A percentile compares a stretch with the other conserved stretches of the same genome.
Evolutionary conservation across 2,113 vertebrate genomes (phyloP).

Genomic region (Piprites chloris): DNA sequence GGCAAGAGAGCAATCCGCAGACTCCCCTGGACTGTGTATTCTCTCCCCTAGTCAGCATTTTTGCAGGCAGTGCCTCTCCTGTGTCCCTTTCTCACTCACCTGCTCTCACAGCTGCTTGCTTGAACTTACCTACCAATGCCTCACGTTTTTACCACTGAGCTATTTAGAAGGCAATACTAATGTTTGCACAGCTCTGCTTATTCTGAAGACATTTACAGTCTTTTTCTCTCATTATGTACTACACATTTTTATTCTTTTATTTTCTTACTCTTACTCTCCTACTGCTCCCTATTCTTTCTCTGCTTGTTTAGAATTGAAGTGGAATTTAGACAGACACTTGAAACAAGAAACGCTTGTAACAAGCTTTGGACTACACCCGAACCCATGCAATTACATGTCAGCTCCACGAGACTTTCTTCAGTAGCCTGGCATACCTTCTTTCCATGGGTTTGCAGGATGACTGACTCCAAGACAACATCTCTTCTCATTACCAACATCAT

Average conservation of each 20-base stretch:
- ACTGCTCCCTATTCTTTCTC: not conserved
- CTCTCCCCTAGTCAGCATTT: not conserved
- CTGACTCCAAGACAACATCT: not conserved
- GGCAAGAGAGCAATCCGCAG: not conserved
- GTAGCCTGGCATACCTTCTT: not conserved
- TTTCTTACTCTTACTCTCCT: not conserved
- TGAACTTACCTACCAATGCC: not conserved
- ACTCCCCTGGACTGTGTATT: not conserved
- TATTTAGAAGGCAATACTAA: not conserved
- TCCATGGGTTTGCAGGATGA: not conserved
- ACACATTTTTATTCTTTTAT: not conserved
- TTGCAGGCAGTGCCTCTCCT: not conserved
- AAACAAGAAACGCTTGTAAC: not conserved
- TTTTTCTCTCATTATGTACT: not conserved
- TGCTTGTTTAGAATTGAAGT: not conserved
- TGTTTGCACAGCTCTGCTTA: not conserved
- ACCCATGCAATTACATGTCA: not conserved
- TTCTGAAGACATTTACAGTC: not conserved
- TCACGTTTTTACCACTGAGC: not conserved
- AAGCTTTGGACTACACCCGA: not conserved
- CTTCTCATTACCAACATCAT: not conserved
- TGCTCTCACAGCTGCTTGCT: not conserved
- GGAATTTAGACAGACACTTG: not conserved
- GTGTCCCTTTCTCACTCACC: not conserved
- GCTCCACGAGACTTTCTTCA: not conserved